Base-by-base conservation (phyloP, 2,113 vertebrate species). In the Tetrao urogallus region DNA sequence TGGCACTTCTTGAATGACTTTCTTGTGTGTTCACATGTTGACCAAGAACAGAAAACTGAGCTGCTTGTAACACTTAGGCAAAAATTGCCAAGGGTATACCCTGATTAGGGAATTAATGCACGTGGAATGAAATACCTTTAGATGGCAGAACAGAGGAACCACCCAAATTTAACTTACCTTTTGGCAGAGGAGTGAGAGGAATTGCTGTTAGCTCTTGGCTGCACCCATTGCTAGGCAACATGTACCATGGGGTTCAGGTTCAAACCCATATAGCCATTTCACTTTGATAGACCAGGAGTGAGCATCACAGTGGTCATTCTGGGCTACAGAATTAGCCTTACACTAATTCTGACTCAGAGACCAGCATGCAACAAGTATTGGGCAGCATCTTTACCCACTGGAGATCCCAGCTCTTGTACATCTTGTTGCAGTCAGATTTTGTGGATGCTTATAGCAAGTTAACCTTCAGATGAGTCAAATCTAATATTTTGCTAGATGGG, bases 101-200 rank as follows among this genome's bases (percentile, higher is more conserved):
- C 14, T 86, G 61, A 22, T 32, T 36, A 60, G 38, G 24, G 58
- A 25, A 36, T 5, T 6, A 30, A 24, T 2, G 1, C 4, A 2
- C 47, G 20, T 69, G 0, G n/a, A 30, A 36, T 50, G 30, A 47
- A 64, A 57, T 50, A 56, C 52, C 32, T 64, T 57, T 1, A 2
- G 1, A 27, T 17, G 32, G 24, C 47, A 52, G n/a, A 71, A 16
- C 15, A 30, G 75, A 65, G 67, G 34, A 69, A 40, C 34, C 82
- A 25, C 48, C 22, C 70, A 32, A 47, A 43, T 38, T 61, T 36
- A 85, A 1, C 66, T 25, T 50, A 12, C 24, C 42, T 64, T 50
- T 34, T 84, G 78, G 58, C 5, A 6, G n/a, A 89, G 34, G 24
- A 86, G 20, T 0, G 1, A 32, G 34, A 0, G 0, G 21, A 8